These are phyloP conservation scores for Petaurus breviceps DNA, from an alignment of 2,113 vertebrate species.

Conservation along the genomic window DNA sequence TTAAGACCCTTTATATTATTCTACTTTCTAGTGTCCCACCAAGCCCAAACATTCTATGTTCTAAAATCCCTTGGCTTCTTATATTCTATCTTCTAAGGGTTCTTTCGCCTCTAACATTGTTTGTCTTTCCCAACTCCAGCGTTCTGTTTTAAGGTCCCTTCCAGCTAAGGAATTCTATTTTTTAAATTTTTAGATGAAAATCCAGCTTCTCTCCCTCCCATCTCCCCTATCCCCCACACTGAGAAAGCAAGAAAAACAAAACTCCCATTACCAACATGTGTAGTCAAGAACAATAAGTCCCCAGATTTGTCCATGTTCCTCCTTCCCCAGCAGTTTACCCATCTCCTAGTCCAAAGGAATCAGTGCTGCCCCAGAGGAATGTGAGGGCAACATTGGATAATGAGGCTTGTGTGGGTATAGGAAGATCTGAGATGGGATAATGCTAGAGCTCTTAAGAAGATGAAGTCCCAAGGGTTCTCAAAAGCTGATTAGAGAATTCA, in stretches of 20 bases:
- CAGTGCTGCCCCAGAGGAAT: background rate
- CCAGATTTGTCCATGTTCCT: background rate
- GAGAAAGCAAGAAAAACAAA: background rate
- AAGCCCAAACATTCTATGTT: background rate
- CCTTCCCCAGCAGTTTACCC: background rate
- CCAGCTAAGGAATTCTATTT: background rate
- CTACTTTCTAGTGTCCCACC: background rate
- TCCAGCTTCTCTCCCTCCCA: background rate
- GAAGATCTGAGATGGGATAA: background rate
- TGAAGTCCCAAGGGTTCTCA: background rate
- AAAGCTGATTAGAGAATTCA: background rate
- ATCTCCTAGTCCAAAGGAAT: background rate
- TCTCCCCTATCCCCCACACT: background rate
- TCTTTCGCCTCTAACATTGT: background rate
- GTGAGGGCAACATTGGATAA: background rate
- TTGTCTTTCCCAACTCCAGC: background rate
- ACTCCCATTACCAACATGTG: background rate
- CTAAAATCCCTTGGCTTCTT: background rate
- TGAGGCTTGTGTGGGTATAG: background rate
- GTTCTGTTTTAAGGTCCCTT: background rate
- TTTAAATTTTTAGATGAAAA: background rate
- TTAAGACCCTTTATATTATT: background rate
- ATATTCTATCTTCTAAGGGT: background rate
- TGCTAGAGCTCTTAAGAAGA: background rate
- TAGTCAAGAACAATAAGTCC: background rate